Conservation (phyloP, 1,140 invertebrate species). For the Augochlora pura region DNA sequence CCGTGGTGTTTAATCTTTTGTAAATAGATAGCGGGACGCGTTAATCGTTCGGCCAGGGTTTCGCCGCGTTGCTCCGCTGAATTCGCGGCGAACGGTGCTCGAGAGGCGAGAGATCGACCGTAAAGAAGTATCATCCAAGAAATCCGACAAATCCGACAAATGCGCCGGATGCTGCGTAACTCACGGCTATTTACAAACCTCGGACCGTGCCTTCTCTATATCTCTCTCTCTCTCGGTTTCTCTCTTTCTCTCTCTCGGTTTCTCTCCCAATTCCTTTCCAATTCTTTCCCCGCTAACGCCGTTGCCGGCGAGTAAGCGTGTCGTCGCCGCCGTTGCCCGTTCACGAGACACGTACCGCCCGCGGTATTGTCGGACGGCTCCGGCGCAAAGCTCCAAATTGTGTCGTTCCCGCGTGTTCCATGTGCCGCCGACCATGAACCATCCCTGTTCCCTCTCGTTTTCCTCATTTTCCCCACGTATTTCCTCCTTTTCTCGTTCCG, state of each 20-base stretch:
- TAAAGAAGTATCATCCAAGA: constrained; percentile 53
- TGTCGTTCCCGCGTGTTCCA: constrained; percentile 69
- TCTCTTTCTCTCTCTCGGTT: no score
- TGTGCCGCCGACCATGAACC: constrained; percentile 41
- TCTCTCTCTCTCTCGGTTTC: no score
- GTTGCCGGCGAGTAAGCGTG: background rate
- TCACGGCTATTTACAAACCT: constrained; percentile 36
- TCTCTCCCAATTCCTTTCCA: background rate
- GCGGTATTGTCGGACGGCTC: constrained; percentile 75
- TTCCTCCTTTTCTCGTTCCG: constrained; percentile 22
- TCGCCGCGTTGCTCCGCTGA: background rate
- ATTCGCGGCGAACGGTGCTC: background rate
- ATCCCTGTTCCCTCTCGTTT: constrained; percentile 13
- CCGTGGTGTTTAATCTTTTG: no score
- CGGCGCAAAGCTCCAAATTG: constrained; percentile 74
- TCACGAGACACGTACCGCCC: constrained; percentile 67
- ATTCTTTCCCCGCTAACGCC: background rate
- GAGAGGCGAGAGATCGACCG: background rate
- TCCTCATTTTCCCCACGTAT: background rate
- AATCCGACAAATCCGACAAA: constrained; percentile 73
- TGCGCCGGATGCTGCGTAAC: constrained; percentile 60
- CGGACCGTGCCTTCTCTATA: no score
- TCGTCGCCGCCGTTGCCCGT: background rate
- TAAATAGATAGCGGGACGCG: no score
- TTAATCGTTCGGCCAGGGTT: background rate